Percentiles rank a stretch among this genome's conserved stretches.
phyloP scores from a whole-genome alignment of 2,888 invertebrate species.

The Hydraecia micacea region DNA sequence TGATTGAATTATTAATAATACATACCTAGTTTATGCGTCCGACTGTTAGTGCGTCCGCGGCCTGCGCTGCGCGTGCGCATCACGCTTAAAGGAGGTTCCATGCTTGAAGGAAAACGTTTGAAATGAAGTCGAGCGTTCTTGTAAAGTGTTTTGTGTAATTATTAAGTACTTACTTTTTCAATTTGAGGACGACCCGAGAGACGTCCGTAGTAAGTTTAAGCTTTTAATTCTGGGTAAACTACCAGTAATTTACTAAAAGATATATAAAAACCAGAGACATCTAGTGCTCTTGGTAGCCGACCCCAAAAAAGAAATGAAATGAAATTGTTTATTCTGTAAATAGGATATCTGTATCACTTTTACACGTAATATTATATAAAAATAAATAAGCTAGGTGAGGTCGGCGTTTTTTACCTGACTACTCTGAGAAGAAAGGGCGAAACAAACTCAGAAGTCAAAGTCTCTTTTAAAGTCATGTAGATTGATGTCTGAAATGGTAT shows the following conservation, averaged over 20 bases:
- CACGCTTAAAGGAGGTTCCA: slow-evolving; percentile 23
- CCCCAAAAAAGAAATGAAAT: no score
- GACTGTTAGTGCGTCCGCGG: slow-evolving; percentile 57
- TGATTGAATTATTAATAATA: slow-evolving; percentile 70
- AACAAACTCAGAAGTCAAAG: no score
- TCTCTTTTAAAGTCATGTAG: no score
- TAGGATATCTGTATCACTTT: no score
- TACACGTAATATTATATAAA: no score
- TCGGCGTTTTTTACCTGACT: no score
- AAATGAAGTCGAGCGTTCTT: slow-evolving; percentile 3
- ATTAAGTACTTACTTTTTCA: not conserved
- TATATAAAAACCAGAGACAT: not conserved
- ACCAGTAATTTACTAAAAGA: not conserved
- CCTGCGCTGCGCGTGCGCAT: slow-evolving; percentile 36
- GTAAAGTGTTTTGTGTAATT: not conserved
- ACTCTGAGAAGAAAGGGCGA: no score
- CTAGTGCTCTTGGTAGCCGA: no score
- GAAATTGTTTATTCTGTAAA: no score
- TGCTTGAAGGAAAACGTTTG: slow-evolving; percentile 27
- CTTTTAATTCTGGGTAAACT: not conserved
- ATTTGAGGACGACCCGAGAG: not conserved
- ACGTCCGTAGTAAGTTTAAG: not conserved
- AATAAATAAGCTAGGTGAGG: no score
- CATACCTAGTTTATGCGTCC: slow-evolving; percentile 61
- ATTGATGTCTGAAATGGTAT: no score